Evolutionary conservation across 2,888 invertebrate species (phyloP).

Genomic region (Frankliniella intonsa): DNA sequence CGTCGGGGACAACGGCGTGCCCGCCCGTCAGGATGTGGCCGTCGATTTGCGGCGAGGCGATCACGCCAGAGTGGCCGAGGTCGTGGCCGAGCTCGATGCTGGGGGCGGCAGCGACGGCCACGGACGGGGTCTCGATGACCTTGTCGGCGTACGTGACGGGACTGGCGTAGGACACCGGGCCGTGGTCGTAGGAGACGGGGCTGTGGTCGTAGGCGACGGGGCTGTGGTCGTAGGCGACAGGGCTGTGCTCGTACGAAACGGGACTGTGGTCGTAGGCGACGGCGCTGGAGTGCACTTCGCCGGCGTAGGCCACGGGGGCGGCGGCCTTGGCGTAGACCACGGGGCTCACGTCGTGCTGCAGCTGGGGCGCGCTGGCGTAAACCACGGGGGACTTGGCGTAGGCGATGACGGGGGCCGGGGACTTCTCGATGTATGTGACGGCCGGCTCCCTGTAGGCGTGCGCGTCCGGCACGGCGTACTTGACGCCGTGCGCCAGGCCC

Average conservation of each 20-base stretch:
- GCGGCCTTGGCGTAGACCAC: background rate
- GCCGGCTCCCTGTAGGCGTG: background rate
- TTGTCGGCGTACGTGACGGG: background rate
- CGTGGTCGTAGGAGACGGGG: background rate
- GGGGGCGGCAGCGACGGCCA: background rate
- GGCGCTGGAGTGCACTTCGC: background rate
- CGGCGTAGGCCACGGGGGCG: background rate
- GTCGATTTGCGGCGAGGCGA: background rate
- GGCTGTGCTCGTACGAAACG: background rate
- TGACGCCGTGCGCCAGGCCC: background rate
- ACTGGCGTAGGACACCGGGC: background rate
- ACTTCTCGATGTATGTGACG: background rate
- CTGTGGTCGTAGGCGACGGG: background rate
- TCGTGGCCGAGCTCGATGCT: background rate
- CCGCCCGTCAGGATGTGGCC: too few relatives aligned
- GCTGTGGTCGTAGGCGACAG: background rate
- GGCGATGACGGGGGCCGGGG: background rate
- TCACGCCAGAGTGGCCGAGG: background rate
- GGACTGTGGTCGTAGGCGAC: background rate
- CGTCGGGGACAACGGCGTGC: too few relatives aligned
- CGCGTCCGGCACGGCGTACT: conserved; percentile 17
- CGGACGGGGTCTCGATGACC: background rate
- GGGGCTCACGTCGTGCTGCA: background rate
- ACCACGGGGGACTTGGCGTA: background rate
- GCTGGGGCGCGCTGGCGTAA: background rate